Evolutionary conservation across 2,888 invertebrate species (phyloP).

Genomic region (Epinotia bilunana): DNA sequence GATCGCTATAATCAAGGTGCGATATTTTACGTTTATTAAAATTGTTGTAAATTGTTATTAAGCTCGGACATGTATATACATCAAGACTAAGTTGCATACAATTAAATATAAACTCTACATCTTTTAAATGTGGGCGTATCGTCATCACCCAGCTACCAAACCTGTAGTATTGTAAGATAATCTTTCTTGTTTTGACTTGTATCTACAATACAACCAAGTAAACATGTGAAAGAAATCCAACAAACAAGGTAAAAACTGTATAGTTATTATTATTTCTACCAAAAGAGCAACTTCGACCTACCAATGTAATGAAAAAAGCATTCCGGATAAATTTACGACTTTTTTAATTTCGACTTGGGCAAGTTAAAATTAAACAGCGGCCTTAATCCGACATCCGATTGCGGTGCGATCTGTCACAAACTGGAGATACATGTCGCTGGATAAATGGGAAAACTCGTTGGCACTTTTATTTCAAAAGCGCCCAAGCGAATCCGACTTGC

Average conservation of each 20-base stretch:
- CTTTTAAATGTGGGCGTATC: too few relatives aligned
- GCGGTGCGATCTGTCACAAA: conserved; percentile 13
- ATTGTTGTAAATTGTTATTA: not conserved
- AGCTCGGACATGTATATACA: too few relatives aligned
- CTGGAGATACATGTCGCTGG: not conserved
- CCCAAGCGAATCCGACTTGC: too few relatives aligned
- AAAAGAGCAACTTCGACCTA: not conserved
- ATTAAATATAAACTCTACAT: too few relatives aligned
- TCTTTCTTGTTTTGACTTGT: too few relatives aligned
- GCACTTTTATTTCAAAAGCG: not conserved
- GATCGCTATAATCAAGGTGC: not conserved
- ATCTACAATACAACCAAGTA: too few relatives aligned
- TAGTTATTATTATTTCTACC: too few relatives aligned
- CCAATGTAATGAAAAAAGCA: conserved; percentile 15
- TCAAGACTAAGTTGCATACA: too few relatives aligned
- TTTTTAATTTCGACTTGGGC: conserved; percentile 30
- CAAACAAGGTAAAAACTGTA: not conserved
- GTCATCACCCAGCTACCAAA: too few relatives aligned
- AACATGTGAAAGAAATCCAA: not conserved
- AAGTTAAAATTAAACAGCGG: conserved; percentile 1
- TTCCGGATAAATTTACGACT: conserved; percentile 15
- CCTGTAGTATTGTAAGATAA: too few relatives aligned
- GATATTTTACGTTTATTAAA: not conserved
- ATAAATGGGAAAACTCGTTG: conserved; percentile 8
- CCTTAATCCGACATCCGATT: not conserved